A percentile compares a stretch with the other conserved stretches of the same genome.
Evolutionary conservation across 2,113 vertebrate genomes (phyloP).

Genomic region (Phalacrocorax aristotelis): DNA sequence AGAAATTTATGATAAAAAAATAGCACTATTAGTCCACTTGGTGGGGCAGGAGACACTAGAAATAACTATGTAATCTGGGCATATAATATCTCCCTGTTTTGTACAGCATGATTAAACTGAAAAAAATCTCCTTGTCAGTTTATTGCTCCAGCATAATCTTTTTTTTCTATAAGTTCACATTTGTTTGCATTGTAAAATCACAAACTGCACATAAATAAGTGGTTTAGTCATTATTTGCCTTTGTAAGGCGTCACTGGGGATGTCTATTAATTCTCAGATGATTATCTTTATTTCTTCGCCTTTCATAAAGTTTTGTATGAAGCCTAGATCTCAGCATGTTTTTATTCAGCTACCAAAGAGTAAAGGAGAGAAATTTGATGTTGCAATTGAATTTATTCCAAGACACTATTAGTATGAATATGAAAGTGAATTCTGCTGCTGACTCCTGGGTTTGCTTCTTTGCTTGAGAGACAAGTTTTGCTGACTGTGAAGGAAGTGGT

Average conservation of each 20-base stretch:
- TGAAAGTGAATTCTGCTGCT: constrained; percentile 3
- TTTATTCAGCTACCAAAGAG: constrained; percentile 39
- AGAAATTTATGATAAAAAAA: constrained; percentile 64
- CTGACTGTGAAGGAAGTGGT: not conserved
- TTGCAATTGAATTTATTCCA: constrained; percentile 42
- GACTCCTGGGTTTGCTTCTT: not conserved
- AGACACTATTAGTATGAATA: constrained; percentile 41
- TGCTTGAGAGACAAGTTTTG: not conserved
- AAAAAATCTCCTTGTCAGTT: constrained; percentile 26
- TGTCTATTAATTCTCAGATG: constrained; percentile 50
- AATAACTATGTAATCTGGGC: constrained; percentile 47
- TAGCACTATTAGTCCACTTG: constrained; percentile 87
- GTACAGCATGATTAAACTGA: constrained; percentile 15
- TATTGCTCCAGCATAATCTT: constrained; percentile 40
- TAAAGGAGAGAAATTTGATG: constrained; percentile 53
- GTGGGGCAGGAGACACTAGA: constrained; percentile 89
- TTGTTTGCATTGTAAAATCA: constrained; percentile 67
- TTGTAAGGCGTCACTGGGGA: constrained; percentile 43
- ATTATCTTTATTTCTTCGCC: constrained; percentile 63
- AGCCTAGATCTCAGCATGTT: constrained; percentile 40
- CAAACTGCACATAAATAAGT: constrained; percentile 52
- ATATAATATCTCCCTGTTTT: constrained; percentile 5
- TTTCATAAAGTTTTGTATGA: constrained; percentile 66
- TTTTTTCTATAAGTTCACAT: constrained; percentile 38
- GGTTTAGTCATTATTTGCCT: constrained; percentile 64